These are phyloP conservation scores for Heliconius erato DNA, from an alignment of 2,888 invertebrate genomes.

Conservation along the genomic window DNA sequence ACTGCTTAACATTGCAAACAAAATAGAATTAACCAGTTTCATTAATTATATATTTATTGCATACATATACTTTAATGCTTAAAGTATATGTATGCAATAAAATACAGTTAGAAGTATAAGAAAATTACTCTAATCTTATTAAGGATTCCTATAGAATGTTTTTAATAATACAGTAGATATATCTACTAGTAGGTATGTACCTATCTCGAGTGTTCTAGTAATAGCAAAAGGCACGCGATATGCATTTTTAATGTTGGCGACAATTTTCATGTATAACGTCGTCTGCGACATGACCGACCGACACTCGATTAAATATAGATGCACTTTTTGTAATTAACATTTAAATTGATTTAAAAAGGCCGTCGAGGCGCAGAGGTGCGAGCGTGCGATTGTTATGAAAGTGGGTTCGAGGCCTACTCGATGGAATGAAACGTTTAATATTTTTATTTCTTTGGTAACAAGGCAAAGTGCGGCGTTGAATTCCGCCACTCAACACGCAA, in stretches of 20 bases:
- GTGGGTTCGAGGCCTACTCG: too few relatives aligned
- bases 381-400: too few relatives aligned
- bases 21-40: neutral
- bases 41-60: neutral
- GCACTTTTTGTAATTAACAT: neutral
- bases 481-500: too few relatives aligned
- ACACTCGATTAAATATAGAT: neutral
- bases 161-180: neutral
- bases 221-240: constrained; percentile 25
- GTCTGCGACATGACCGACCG: neutral
- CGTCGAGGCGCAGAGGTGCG: too few relatives aligned
- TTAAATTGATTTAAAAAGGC: neutral
- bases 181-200: neutral
- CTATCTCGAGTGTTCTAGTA: neutral
- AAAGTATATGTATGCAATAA: too few relatives aligned
- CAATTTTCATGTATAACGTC: constrained; percentile 11
- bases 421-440: too few relatives aligned
- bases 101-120: neutral
- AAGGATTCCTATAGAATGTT: constrained; percentile 5
- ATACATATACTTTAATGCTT: neutral
- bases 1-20: too few relatives aligned
- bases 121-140: neutral
- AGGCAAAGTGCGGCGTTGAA: too few relatives aligned
- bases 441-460: too few relatives aligned
- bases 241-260: constrained; percentile 29